phyloP scores from a whole-genome alignment of 2,888 invertebrate genomes.

The Euzophera pinguis region DNA sequence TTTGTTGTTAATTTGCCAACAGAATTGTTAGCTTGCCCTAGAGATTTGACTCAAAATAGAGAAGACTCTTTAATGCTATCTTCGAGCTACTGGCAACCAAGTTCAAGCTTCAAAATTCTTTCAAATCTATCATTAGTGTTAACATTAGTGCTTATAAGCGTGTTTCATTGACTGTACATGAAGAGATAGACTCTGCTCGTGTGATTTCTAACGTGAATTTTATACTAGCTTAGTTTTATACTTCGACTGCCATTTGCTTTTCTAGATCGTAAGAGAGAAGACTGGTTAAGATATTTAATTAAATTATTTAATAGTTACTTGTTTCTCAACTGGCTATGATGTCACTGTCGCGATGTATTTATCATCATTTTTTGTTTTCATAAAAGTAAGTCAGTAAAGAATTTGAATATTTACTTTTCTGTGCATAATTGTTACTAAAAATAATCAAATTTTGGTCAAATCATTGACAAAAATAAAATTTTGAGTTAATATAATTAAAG shows the following conservation, averaged over 20 bases:
- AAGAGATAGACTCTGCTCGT: background rate
- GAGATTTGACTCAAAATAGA: conserved; percentile 48
- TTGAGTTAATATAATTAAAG: too few species aligned
- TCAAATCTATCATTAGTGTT: conserved; percentile 40
- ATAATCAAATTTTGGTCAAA: too few species aligned
- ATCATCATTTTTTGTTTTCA: too few species aligned
- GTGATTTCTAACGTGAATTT: conserved; percentile 10
- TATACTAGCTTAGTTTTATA: conserved; percentile 15
- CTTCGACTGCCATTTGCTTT: conserved; percentile 17
- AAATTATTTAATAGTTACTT: conserved; percentile 35
- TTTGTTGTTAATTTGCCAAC: conserved; percentile 49
- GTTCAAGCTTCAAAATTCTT: conserved; percentile 37
- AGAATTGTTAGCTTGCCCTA: conserved; percentile 54
- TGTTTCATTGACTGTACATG: conserved; percentile 23
- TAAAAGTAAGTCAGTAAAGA: too few species aligned
- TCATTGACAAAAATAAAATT: too few species aligned
- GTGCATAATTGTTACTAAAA: too few species aligned
- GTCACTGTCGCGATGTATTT: background rate
- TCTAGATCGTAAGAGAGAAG: conserved; percentile 53
- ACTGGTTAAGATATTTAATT: conserved; percentile 65
- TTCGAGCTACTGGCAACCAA: conserved; percentile 58
- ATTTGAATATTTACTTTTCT: too few species aligned
- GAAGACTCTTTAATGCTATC: conserved; percentile 71
- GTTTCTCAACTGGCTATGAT: background rate
- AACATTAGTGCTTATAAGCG: conserved; percentile 33